Conservation (phyloP, 2,888 invertebrate species). For the Agriotes lineatus region DNA sequence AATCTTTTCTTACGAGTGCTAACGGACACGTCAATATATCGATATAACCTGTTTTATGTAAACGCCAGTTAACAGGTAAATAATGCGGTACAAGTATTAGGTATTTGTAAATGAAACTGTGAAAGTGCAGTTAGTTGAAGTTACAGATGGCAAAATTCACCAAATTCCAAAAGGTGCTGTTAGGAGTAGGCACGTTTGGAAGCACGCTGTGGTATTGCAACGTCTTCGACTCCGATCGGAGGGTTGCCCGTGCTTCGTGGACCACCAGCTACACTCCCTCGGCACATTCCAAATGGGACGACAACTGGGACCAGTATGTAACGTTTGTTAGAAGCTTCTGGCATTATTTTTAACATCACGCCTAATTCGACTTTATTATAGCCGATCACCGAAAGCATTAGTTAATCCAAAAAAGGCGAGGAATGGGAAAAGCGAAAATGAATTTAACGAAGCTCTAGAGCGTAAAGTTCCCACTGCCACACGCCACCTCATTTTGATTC, state of each 20-base stretch:
- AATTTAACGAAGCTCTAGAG: constrained; percentile 76
- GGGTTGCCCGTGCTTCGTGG: constrained; percentile 74
- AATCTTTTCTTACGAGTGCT: too few species aligned
- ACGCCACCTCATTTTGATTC: constrained; percentile 89
- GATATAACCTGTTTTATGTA: too few species aligned
- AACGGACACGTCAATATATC: too few species aligned
- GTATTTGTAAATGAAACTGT: too few species aligned
- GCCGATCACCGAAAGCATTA: constrained; percentile 80
- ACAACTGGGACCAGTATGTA: constrained; percentile 89
- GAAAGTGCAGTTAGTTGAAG: too few species aligned
- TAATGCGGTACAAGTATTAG: too few species aligned
- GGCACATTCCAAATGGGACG: constrained; percentile 80
- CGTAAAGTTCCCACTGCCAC: constrained; percentile 73
- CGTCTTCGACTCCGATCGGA: constrained; percentile 62
- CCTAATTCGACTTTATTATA: constrained; percentile 54
- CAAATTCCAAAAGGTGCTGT: constrained; percentile 53
- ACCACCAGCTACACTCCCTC: constrained; percentile 76
- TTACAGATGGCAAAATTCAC: constrained; percentile 31
- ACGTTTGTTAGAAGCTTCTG: too few species aligned
- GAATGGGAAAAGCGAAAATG: constrained; percentile 74
- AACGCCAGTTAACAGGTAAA: too few species aligned
- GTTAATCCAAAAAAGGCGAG: constrained; percentile 72
- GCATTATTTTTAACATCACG: too few species aligned
- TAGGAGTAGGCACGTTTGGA: constrained; percentile 76
- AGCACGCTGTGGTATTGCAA: constrained; percentile 75